Percentiles rank a stretch among this genome's conserved stretches.
Conservation (phyloP, 2,113 vertebrate species). For the Platysteira castanea region DNA sequence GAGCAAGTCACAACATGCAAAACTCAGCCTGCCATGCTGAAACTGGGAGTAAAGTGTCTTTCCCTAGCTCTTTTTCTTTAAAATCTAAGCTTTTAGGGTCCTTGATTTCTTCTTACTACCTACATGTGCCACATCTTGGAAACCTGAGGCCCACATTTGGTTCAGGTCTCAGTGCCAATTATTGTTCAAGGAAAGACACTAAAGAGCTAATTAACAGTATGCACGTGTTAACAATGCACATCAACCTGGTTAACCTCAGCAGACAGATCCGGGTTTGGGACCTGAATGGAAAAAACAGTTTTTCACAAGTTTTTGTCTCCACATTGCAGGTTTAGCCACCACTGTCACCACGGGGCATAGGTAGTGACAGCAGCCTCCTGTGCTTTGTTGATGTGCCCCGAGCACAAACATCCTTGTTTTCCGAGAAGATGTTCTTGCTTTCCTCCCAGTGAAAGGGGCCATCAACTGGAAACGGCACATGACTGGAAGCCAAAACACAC, state of each 20-base stretch:
- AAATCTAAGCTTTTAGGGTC: not conserved
- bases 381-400: not conserved
- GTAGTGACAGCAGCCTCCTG: not conserved
- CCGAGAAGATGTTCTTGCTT: not conserved
- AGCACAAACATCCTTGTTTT: not conserved
- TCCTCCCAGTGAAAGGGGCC: not conserved
- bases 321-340: not conserved
- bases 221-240: not conserved
- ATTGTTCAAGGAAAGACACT: not conserved
- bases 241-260: not conserved
- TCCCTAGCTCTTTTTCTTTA: not conserved
- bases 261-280: not conserved
- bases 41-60: not conserved
- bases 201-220: not conserved
- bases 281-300: not conserved
- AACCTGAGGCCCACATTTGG: not conserved
- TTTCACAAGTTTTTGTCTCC: not conserved
- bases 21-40: slow-evolving; percentile 9
- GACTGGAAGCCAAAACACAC: not conserved
- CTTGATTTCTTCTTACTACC: not conserved
- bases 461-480: not conserved
- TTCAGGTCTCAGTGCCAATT: not conserved
- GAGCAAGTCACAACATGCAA: slow-evolving; percentile 30
- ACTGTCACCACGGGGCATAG: not conserved
- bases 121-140: fast-evolving